Conservation (phyloP, 2,888 invertebrate genomes). For the Poecilus cupreus region DNA sequence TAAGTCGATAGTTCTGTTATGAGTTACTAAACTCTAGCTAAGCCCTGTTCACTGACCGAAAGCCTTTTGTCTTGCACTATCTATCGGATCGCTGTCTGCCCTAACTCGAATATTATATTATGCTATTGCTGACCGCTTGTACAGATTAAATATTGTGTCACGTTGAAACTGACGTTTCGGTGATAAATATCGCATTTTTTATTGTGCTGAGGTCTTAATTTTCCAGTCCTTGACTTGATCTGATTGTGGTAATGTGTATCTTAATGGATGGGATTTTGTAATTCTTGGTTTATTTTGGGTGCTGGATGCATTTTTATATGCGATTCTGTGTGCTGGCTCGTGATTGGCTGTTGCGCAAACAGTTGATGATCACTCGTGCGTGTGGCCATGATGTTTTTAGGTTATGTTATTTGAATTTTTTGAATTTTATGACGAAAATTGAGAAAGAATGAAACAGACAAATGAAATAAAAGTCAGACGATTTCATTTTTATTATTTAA, state of each 20-base stretch:
- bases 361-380: background rate
- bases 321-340: too few relatives aligned
- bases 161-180: slow-evolving; percentile 36
- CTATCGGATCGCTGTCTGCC: slow-evolving; percentile 38
- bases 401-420: slow-evolving; percentile 23
- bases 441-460: slow-evolving; percentile 7
- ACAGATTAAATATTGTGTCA: slow-evolving; percentile 57
- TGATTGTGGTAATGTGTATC: slow-evolving; percentile 11
- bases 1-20: slow-evolving; percentile 42
- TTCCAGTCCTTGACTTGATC: background rate
- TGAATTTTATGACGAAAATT: slow-evolving; percentile 13
- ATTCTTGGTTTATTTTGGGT: background rate
- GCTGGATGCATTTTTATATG: too few relatives aligned
- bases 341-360: background rate
- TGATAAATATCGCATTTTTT: slow-evolving; percentile 47
- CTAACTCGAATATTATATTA: slow-evolving; percentile 1
- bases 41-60: slow-evolving; percentile 7
- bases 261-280: background rate
- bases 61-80: slow-evolving; percentile 52
- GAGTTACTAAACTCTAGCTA: slow-evolving; percentile 40
- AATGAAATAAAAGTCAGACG: slow-evolving; percentile 24
- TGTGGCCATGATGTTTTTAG: slow-evolving; percentile 15
- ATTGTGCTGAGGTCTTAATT: slow-evolving; percentile 32
- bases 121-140: slow-evolving; percentile 4
- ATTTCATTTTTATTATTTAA: slow-evolving; percentile 19